Percentiles rank a stretch among this genome's conserved stretches.
phyloP scores from a whole-genome alignment of 2,888 invertebrate species.

The Tipula unca region DNA sequence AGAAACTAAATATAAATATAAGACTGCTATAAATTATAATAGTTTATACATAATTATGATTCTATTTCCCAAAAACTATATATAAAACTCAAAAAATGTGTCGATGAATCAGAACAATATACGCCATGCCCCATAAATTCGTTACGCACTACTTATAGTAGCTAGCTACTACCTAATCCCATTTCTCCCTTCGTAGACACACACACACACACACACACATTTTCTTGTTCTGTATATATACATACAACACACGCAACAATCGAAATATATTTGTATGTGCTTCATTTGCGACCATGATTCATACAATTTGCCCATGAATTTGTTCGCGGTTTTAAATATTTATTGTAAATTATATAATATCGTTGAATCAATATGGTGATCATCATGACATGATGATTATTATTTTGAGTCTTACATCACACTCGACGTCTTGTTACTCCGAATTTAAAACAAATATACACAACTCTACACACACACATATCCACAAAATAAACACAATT shows the following conservation, averaged over 20 bases:
- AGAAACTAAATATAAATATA: neutral
- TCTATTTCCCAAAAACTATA: neutral
- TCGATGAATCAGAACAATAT: neutral
- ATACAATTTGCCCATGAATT: neutral
- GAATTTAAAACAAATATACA: neutral
- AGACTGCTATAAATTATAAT: neutral
- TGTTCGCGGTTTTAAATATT: neutral
- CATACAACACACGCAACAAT: neutral
- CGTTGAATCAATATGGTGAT: neutral
- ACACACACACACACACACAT: neutral
- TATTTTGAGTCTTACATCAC: neutral
- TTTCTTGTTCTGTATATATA: neutral
- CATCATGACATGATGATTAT: neutral
- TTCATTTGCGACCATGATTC: neutral
- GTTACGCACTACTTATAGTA: neutral
- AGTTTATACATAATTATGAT: neutral
- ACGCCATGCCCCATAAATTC: neutral
- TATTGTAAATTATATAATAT: neutral
- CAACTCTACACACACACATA: too few species aligned
- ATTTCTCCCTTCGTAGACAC: neutral
- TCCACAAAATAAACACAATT: too few species aligned
- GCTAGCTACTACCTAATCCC: too few species aligned
- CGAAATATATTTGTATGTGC: neutral
- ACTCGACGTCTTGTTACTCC: neutral
- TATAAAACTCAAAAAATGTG: neutral